These are phyloP conservation scores for Andrena bucephala DNA, from an alignment of 2,888 invertebrate species.

Conservation along the genomic window DNA sequence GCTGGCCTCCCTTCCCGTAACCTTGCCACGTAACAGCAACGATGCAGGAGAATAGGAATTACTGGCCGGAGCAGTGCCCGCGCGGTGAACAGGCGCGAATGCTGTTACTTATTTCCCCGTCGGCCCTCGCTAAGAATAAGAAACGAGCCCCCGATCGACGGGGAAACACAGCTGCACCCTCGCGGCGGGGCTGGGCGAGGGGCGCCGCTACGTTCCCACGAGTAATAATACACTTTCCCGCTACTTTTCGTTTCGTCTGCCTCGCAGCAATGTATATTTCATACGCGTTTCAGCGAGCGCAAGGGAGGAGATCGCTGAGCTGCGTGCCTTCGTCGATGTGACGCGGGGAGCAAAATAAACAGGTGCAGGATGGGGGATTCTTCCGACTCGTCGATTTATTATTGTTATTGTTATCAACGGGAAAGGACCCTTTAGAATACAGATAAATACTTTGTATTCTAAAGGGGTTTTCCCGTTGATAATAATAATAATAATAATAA, in stretches of 20 bases:
- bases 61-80: background rate
- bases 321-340: background rate
- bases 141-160: conserved; percentile 25
- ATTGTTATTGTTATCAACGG: too few species aligned
- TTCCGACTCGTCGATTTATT: too few species aligned
- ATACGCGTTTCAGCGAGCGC: background rate
- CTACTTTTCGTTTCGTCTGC: conserved; percentile 12
- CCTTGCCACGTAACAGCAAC: background rate
- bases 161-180: conserved; percentile 40
- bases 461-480: too few species aligned
- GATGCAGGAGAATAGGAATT: conserved; percentile 5
- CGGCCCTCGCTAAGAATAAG: conserved; percentile 8
- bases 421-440: too few species aligned
- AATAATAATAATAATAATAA: too few species aligned
- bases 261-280: conserved; percentile 22
- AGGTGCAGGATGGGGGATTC: too few species aligned
- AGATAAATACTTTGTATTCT: too few species aligned
- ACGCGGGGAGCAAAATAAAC: background rate
- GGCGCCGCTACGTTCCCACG: conserved; percentile 51
- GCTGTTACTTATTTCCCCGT: background rate
- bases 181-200: background rate
- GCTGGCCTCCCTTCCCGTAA: background rate
- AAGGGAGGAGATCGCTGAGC: background rate
- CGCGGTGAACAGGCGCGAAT: background rate
- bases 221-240: conserved; percentile 38